Percentiles rank a stretch among this genome's conserved stretches.
Evolutionary conservation across 2,888 invertebrate species (phyloP).

Genomic region (Drosophila stalkeri): DNA sequence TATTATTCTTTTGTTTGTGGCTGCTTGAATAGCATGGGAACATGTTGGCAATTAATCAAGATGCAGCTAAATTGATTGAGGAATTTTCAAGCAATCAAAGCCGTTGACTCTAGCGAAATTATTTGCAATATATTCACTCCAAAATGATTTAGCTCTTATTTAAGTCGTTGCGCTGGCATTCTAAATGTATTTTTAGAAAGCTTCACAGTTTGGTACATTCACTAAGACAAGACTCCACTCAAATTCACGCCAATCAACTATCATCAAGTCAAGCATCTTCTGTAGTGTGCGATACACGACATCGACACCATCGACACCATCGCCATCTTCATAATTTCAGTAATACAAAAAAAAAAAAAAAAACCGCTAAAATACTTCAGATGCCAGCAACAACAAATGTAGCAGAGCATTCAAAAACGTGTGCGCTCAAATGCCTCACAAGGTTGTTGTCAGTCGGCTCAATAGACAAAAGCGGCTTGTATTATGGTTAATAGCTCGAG

Average conservation of each 20-base stretch:
- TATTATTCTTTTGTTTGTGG: conserved; percentile 73
- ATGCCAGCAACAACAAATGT: conserved; percentile 25
- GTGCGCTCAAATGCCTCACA: conserved; percentile 59
- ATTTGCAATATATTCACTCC: neutral
- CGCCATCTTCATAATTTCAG: conserved; percentile 44
- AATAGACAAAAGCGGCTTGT: conserved; percentile 29
- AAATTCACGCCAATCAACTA: conserved; percentile 68
- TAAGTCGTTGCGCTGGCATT: conserved; percentile 26
- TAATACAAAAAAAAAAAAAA: conserved; percentile 29
- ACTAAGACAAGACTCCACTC: conserved; percentile 26
- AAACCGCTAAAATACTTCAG: conserved; percentile 21
- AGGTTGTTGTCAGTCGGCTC: conserved; percentile 50
- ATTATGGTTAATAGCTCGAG: conserved; percentile 41
- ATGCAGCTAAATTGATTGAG: conserved; percentile 43
- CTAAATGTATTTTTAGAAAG: conserved; percentile 46
- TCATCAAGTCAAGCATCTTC: conserved; percentile 73
- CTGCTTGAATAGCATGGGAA: conserved; percentile 67
- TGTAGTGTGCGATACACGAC: conserved; percentile 50
- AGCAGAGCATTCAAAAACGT: conserved; percentile 50
- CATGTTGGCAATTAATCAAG: conserved; percentile 76
- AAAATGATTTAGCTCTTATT: conserved; percentile 17
- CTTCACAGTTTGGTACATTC: conserved; percentile 33
- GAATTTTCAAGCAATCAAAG: conserved; percentile 18
- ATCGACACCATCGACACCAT: conserved; percentile 46
- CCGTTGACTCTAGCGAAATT: conserved; percentile 12